Percentiles rank a stretch among this genome's conserved stretches.
These are phyloP conservation scores for Phataginus tetradactyla DNA, from an alignment of 2,797 vertebrate genomes.

Conservation along the genomic window DNA sequence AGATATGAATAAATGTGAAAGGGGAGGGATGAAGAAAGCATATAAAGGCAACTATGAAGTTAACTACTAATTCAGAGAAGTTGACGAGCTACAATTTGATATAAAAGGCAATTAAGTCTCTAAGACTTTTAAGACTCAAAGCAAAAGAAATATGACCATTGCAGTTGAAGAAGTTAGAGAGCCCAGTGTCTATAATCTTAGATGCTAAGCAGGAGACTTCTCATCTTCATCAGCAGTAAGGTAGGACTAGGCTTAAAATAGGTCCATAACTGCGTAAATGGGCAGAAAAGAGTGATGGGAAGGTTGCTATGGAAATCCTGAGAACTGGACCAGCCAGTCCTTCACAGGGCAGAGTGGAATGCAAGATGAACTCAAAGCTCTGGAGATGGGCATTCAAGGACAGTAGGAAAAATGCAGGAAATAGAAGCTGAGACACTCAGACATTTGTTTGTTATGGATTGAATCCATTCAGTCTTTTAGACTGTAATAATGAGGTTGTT, in stretches of 20 bases:
- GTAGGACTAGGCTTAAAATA: background rate
- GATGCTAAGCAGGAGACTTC: background rate
- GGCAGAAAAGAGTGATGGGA: background rate
- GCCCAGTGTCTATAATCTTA: accelerated
- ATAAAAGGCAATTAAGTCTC: background rate
- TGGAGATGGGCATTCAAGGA: background rate
- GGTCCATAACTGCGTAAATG: background rate
- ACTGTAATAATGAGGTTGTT: slow-evolving; percentile 80
- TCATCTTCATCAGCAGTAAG: background rate
- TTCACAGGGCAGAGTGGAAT: background rate
- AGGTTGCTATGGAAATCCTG: accelerated
- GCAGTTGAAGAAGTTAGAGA: background rate
- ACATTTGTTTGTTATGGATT: slow-evolving; percentile 56
- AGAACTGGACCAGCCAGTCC: background rate
- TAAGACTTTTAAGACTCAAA: background rate
- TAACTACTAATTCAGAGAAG: background rate
- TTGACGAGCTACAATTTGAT: background rate
- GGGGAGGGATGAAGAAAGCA: background rate
- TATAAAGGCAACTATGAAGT: background rate
- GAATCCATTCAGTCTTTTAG: slow-evolving; percentile 68
- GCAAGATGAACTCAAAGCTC: background rate
- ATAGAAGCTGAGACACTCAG: slow-evolving; percentile 9
- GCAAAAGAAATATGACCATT: background rate
- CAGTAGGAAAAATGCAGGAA: background rate
- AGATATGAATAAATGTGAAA: background rate